Base-by-base conservation (phyloP, 2,113 vertebrate genomes). In the Centropus bengalensis region DNA sequence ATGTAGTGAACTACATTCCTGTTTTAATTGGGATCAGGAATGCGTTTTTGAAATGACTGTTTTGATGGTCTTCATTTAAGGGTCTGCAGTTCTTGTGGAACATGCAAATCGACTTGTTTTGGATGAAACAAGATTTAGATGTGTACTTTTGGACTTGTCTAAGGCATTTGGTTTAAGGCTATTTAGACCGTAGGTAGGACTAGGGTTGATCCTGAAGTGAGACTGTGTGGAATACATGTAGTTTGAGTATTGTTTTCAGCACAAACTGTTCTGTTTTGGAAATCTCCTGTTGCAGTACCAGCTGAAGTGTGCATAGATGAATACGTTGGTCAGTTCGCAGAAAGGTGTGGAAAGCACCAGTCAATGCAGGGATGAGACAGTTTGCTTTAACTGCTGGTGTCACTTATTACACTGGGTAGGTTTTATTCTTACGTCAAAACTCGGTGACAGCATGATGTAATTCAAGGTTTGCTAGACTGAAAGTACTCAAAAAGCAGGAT, bases 371-470 rank as follows among this genome's bases (percentile, higher is more conserved):
- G 52, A 67, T 59, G 30, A 86, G 70, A 28, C 27, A 89, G 38
- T 51, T 66, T 2, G 5, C 67, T 84, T 84, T 32, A 82, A 17
- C 52, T 74, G 26, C 44, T 71, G 20, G 5, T 73, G 44, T 85
- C 51, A 23, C 2, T 33, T 56, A 47, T 63, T 73, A 68, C 55
- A 74, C 23, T 23, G 32, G 63, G 14, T 55, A 22, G 8, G 3
- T 40, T 9, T 78, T 6, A 10, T 40, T 86, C 32, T 71, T 79
- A 26, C 9, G 76, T 70, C 88, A 54, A 36, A 83, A 47, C 38
- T 63, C 4, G 0, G 9, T 68, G 54, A n/a, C 18, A 82, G 14
- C 0, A 0, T 60, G 36, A 44, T 26, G 22, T 27, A 88, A 60
- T 58, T 73, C 32, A 73, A 69, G n/a, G 12, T 58, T 77, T 4